Base-by-base conservation (phyloP, 2,113 vertebrate genomes). In the Pelvicachromis taeniatus region DNA sequence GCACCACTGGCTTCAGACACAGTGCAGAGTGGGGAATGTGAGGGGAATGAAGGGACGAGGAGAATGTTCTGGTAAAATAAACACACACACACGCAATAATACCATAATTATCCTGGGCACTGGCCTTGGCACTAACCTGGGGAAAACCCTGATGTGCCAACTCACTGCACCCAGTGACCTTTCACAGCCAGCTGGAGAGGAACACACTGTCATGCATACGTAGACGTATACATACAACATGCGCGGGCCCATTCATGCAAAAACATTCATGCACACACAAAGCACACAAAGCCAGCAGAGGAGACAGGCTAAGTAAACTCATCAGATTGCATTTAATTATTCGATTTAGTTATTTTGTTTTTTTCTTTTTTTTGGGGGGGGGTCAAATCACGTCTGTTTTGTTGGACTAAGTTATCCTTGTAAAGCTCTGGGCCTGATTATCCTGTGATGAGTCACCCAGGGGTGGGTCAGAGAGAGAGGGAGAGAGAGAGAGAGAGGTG, bases 371-470 rank as follows among this genome's bases (percentile, higher is more conserved):
- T 17, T 31, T 10, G 31, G 42, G 53, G 53, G 23, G 68, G 19
- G 85, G 86, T 90, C 85, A 86, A 70, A 89, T 87, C 53, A 70
- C 85, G 88, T 93, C 91, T 88, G 79, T 78, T 77, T 81, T 92
- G 91, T 88, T 83, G 42, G 58, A 78, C 90, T 87, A 88, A 92
- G 93, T 93, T 94, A 91, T 94, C 94, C 91, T 90, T 26, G 85
- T 91, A 94, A 92, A 93, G 92, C 94, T 94, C 91, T 93, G 94
- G 90, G 91, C 90, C 90, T 93, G 92, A 94, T 94, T 94, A 94
- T 93, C 92, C 92, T 83, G 88, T 55, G 26, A 88, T 95, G 95
- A 94, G 92, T 94, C 95, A 95, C 87, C 82, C 79, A 83, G 86
- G 61, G 48, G 77, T 48, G 40, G 65, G 40, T 29, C 40, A 73